phyloP scores from a whole-genome alignment of 1,140 invertebrate genomes.

The Drosophila orosa region DNA sequence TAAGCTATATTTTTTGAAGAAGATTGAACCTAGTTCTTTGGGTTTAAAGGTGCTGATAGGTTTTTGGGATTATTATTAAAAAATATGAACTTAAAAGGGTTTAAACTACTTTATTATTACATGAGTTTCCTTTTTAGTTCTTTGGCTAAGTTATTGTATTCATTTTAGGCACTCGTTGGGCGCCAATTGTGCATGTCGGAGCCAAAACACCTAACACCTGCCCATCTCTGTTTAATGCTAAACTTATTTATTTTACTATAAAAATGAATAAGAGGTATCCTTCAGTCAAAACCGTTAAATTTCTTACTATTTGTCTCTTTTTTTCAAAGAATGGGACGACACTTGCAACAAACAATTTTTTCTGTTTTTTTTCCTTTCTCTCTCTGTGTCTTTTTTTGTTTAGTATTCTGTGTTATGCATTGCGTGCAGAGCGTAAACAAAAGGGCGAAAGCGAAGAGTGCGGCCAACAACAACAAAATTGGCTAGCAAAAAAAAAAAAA shows the following conservation, averaged over 20 bases:
- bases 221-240: background rate
- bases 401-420: constrained; percentile 56
- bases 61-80: background rate
- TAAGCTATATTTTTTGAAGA: background rate
- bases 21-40: too few relatives aligned
- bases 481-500: constrained; percentile 23
- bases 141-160: too few relatives aligned
- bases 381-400: constrained; percentile 8
- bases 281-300: background rate
- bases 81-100: too few relatives aligned
- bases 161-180: too few relatives aligned
- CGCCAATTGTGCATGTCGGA: background rate
- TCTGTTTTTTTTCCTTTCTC: constrained; percentile 8
- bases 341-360: constrained; percentile 66
- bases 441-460: constrained; percentile 31
- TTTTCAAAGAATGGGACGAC: constrained; percentile 26
- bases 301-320: constrained; percentile 16
- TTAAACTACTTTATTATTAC: too few relatives aligned
- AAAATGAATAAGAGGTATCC: background rate
- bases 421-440: constrained; percentile 78
- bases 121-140: too few relatives aligned
- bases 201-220: background rate
- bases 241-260: background rate
- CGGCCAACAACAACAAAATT: constrained; percentile 15
- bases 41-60: background rate